A percentile compares a stretch with the other conserved stretches of the same genome.
These are phyloP conservation scores for Rhopalosiphum nymphaeae DNA, from an alignment of 2,888 invertebrate genomes.

Conservation along the genomic window DNA sequence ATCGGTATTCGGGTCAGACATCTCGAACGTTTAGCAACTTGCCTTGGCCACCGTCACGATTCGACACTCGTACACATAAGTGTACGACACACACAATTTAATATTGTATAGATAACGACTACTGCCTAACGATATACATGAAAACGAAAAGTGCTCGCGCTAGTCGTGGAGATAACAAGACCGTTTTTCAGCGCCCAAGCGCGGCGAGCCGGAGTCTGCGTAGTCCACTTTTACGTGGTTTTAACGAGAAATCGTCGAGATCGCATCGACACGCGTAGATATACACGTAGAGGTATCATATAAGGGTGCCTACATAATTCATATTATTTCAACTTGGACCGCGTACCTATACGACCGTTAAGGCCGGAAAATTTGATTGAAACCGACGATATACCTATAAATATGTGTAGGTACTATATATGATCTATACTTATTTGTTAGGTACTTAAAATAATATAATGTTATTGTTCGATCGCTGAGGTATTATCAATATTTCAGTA, in stretches of 20 bases:
- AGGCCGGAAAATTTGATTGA: neutral
- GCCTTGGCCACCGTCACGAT: slow-evolving; percentile 60
- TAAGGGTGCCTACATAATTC: neutral
- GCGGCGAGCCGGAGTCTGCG: neutral
- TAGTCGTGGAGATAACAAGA: neutral
- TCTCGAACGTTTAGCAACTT: slow-evolving; percentile 56
- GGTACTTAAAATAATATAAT: neutral
- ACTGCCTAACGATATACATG: slow-evolving; percentile 3
- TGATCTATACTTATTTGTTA: neutral
- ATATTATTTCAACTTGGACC: neutral
- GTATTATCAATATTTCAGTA: neutral
- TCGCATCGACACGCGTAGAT: neutral
- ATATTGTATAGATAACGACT: neutral
- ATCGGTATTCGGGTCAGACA: slow-evolving; percentile 62
- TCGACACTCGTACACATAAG: neutral
- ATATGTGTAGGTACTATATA: neutral
- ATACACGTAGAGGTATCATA: neutral
- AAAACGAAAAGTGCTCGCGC: slow-evolving; percentile 39
- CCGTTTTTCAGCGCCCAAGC: neutral
- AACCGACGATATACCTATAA: neutral
- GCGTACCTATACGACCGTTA: neutral
- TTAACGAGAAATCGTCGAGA: neutral
- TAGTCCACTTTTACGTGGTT: slow-evolving; percentile 14
- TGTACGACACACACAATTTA: neutral
- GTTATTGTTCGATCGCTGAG: neutral